Conservation (phyloP, 2,888 invertebrate species). For the Zaprionus bogoriensis region DNA sequence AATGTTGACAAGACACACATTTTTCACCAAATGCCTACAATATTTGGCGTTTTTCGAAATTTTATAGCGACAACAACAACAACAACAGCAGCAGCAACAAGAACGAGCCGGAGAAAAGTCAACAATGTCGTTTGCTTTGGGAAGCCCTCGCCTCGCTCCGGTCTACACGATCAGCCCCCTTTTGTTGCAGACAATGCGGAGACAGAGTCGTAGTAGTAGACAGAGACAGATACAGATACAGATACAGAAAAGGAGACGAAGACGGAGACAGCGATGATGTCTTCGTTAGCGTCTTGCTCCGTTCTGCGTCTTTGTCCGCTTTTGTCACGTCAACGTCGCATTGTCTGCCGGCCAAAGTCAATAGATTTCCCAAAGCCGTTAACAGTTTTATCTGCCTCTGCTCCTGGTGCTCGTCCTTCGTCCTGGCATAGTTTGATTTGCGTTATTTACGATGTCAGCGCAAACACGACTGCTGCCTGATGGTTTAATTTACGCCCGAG, state of each 20-base stretch:
- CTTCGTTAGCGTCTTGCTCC: constrained; percentile 28
- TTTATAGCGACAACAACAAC: constrained; percentile 52
- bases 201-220: constrained; percentile 53
- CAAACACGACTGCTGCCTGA: constrained; percentile 50
- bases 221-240: too few relatives aligned
- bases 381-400: constrained; percentile 51
- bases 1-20: constrained; percentile 69
- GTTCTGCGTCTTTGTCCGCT: constrained; percentile 19
- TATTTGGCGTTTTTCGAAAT: constrained; percentile 68
- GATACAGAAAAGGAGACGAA: too few relatives aligned
- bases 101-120: constrained; percentile 30
- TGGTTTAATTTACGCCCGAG: constrained; percentile 58
- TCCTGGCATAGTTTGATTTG: constrained; percentile 40
- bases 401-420: constrained; percentile 16
- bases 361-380: constrained; percentile 61
- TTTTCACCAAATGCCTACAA: constrained; percentile 67
- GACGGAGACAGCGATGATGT: constrained; percentile 22
- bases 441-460: constrained; percentile 65
- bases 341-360: constrained; percentile 63
- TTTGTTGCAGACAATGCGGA: constrained; percentile 77
- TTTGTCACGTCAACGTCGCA: constrained; percentile 59
- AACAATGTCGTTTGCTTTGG: constrained; percentile 51
- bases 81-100: constrained; percentile 13
- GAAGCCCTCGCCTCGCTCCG: too few relatives aligned
- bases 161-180: constrained; percentile 79